Conservation (phyloP, 2,888 invertebrate genomes). For the Temnothorax ravouxi region DNA sequence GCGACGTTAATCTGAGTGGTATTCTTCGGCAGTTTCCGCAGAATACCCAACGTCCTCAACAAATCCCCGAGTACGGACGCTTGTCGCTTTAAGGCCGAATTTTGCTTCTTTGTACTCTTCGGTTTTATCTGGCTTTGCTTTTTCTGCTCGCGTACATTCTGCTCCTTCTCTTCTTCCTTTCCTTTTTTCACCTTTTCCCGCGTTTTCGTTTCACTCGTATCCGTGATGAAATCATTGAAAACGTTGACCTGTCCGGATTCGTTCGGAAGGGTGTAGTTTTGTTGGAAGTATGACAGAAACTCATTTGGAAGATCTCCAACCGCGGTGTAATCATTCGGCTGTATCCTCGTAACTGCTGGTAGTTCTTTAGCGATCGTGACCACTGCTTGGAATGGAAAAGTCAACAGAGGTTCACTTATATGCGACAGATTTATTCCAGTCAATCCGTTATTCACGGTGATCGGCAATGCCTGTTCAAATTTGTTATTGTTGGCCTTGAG, state of each 20-base stretch:
- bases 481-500: conserved; percentile 27
- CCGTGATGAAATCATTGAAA: conserved; percentile 63
- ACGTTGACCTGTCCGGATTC: conserved; percentile 70
- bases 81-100: conserved; percentile 63
- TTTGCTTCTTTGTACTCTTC: conserved; percentile 29
- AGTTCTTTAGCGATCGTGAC: conserved; percentile 82
- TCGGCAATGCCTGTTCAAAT: conserved; percentile 18
- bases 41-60: conserved; percentile 69
- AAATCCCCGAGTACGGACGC: conserved; percentile 69
- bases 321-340: conserved; percentile 20
- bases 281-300: conserved; percentile 80
- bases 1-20: conserved; percentile 33
- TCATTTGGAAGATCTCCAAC: conserved; percentile 74
- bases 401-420: conserved; percentile 73
- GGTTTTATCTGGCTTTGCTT: neutral
- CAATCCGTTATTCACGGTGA: conserved; percentile 60
- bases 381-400: conserved; percentile 83
- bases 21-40: conserved; percentile 64
- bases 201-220: conserved; percentile 13
- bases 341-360: conserved; percentile 46
- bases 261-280: conserved; percentile 63
- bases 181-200: neutral
- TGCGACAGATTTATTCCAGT: conserved; percentile 42
- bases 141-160: neutral
- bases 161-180: conserved; percentile 11